A percentile compares a stretch with the other conserved stretches of the same genome.
phyloP scores from a whole-genome alignment of 1,140 invertebrate genomes.

The Gonioctena quinquepunctata region DNA sequence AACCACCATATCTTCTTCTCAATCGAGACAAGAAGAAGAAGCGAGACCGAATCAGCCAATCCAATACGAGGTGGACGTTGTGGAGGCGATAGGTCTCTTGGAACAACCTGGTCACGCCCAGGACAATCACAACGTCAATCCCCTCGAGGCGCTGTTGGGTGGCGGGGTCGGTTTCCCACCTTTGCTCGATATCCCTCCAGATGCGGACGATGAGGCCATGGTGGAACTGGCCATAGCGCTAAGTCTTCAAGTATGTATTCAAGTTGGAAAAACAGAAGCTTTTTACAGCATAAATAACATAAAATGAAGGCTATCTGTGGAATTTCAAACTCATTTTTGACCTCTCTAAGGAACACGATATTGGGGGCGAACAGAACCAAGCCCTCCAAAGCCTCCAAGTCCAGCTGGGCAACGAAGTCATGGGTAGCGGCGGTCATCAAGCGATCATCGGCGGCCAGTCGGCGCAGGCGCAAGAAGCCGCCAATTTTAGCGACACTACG shows the following conservation, averaged over 20 bases:
- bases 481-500: conserved; percentile 77
- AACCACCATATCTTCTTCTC: not conserved
- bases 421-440: conserved; percentile 24
- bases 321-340: not conserved
- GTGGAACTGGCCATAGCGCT: conserved; percentile 94
- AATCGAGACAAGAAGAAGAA: conserved; percentile 10
- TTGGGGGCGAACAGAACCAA: conserved; percentile 31
- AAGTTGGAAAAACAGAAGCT: too few relatives aligned
- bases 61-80: conserved; percentile 61
- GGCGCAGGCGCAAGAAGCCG: conserved; percentile 54
- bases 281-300: too few relatives aligned
- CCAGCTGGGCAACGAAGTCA: conserved; percentile 27
- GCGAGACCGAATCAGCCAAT: conserved; percentile 29
- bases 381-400: conserved; percentile 32
- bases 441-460: too few relatives aligned
- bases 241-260: conserved; percentile 81
- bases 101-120: conserved; percentile 36
- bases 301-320: too few relatives aligned
- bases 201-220: conserved; percentile 95
- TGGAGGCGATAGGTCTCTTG: conserved; percentile 54
- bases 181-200: conserved; percentile 84
- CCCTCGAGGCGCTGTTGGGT: conserved; percentile 71
- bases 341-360: conserved; percentile 39
- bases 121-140: conserved; percentile 47
- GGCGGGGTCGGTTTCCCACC: conserved; percentile 65